Conservation (phyloP, 2,888 invertebrate genomes). For the Melolontha melolontha region DNA sequence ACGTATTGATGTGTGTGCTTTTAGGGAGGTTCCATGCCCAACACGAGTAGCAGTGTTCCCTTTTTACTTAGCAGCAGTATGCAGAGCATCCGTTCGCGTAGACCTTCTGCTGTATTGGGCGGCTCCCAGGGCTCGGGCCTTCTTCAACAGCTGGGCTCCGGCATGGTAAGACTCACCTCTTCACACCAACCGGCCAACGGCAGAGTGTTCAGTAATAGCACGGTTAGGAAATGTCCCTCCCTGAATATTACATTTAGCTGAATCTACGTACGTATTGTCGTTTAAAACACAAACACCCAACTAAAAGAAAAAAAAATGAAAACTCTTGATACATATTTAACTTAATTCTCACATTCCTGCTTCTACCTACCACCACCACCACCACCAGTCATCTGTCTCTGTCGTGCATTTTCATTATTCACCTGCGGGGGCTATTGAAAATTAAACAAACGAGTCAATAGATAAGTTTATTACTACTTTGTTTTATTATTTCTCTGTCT, state of each 20-base stretch:
- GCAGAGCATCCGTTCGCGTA: slow-evolving; percentile 80
- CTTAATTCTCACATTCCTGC: slow-evolving; percentile 53
- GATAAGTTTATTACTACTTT: slow-evolving; percentile 16
- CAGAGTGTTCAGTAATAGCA: slow-evolving; percentile 70
- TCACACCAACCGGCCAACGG: slow-evolving; percentile 67
- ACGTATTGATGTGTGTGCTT: slow-evolving; percentile 52
- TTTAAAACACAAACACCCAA: slow-evolving; percentile 43
- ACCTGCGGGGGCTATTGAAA: slow-evolving; percentile 63
- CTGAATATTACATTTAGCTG: slow-evolving; percentile 78
- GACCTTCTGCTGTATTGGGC: slow-evolving; percentile 79
- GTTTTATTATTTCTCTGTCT: slow-evolving; percentile 29
- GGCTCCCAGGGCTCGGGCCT: slow-evolving; percentile 78
- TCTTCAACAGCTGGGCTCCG: slow-evolving; percentile 90
- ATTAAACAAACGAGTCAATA: slow-evolving; percentile 39
- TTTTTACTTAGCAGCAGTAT: slow-evolving; percentile 85
- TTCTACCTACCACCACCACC: slow-evolving; percentile 52
- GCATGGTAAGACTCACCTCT: slow-evolving; percentile 91
- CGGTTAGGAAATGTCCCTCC: slow-evolving; percentile 81
- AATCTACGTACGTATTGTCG: slow-evolving; percentile 64
- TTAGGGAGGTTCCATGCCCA: slow-evolving; percentile 91
- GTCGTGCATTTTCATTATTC: slow-evolving; percentile 61
- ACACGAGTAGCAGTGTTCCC: slow-evolving; percentile 89
- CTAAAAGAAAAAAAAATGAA: slow-evolving; percentile 12
- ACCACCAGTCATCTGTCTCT: slow-evolving; percentile 53
- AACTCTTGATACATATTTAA: slow-evolving; percentile 17